Evolutionary conservation across 1,140 invertebrate species (phyloP), one percentile per base, ranked within the genome.

Genomic region (Rhagoletis zephyria): DNA sequence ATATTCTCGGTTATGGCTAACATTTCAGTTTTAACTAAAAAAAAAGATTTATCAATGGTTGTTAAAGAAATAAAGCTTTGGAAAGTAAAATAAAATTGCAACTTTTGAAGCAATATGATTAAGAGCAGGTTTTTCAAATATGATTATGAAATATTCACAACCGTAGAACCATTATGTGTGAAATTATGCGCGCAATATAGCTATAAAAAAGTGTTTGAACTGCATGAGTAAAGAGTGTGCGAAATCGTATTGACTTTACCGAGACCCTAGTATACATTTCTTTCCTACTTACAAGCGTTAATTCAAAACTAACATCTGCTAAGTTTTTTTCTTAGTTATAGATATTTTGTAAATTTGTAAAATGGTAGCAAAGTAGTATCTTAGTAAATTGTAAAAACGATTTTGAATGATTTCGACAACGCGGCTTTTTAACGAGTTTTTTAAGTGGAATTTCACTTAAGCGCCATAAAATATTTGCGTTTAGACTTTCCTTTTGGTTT

Each of bases 311-410:
- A 81, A 81, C 74, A 1, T 81, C 19, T 81, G 42, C 45, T 48
- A 48, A 74, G 16, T 42, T 56, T 77, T 51, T 56, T 19, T 56
- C 74, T 81, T 81, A 81, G 48, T 56, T 56, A 81, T 81, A 81
- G 74, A 56, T 81, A 56, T 56, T 19, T 81, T 81, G 74, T 81
- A 81, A 81, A 81, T 81, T 81, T 81, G 74, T 81, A 81, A 81
- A 81, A 81, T 81, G 56, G 74, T 81, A 81, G 48, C 74, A 81
- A 86, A 86, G 85, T 86, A 86, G 85, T 86, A 64, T 86, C 6
- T 86, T 86, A n/a, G 63, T 86, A 86, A 86, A 86, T 86, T 81
- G 74, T 81, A 81, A 48, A 81, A 81, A 81, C 74, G 45, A n/a
- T 81, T 67, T 81, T 81, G 74, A 81, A 81, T 81, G 14, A 81